These are phyloP conservation scores for Drosophila mimica DNA, from an alignment of 2,888 invertebrate genomes.

Conservation along the genomic window DNA sequence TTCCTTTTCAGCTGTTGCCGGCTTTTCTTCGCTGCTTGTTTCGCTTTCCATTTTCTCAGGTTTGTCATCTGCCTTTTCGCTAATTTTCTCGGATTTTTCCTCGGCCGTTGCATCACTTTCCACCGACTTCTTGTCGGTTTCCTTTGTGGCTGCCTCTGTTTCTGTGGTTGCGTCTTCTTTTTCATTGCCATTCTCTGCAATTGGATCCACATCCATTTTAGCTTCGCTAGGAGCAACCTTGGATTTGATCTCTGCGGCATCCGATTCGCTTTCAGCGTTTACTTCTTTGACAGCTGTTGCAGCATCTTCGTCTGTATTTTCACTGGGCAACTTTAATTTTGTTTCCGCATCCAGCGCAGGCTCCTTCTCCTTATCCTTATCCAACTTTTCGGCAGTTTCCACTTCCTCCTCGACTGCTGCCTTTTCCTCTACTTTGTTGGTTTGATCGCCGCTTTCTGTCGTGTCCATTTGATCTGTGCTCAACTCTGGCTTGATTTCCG, in stretches of 20 bases:
- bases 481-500: conserved; percentile 60
- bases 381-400: conserved; percentile 15
- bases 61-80: conserved; percentile 24
- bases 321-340: conserved; percentile 34
- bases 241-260: conserved; percentile 61
- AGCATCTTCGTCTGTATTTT: conserved; percentile 27
- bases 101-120: conserved; percentile 27
- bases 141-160: conserved; percentile 37
- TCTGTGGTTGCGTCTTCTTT: conserved; percentile 50
- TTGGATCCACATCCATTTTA: conserved; percentile 71
- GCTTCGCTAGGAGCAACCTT: conserved; percentile 84
- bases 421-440: conserved; percentile 42
- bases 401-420: conserved; percentile 7
- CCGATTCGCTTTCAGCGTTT: conserved; percentile 13
- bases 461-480: conserved; percentile 36
- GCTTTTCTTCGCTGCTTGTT: conserved; percentile 16
- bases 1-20: conserved; percentile 28
- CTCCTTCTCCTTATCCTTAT: conserved; percentile 30
- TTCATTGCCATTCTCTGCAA: conserved; percentile 65
- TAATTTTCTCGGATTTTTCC: conserved; percentile 22
- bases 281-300: conserved; percentile 23
- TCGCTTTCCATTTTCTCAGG: conserved; percentile 48
- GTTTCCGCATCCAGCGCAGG: conserved; percentile 1
- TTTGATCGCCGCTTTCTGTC: conserved; percentile 20
- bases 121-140: conserved; percentile 27